Percentiles rank a stretch among this genome's conserved stretches.
Conservation (phyloP, 2,113 vertebrate species). For the Macrotis lagotis region DNA sequence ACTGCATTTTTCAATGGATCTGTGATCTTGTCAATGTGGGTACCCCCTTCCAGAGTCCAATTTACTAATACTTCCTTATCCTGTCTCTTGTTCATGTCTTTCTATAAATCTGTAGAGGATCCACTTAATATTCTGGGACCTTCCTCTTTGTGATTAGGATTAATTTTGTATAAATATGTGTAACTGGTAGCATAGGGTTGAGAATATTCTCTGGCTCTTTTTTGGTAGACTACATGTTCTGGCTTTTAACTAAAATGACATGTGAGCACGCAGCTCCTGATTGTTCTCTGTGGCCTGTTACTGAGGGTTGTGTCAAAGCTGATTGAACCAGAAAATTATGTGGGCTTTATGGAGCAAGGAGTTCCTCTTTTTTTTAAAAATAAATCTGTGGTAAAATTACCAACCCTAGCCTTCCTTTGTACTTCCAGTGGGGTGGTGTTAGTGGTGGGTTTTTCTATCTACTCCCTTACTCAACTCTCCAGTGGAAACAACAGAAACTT, state of each 20-base stretch:
- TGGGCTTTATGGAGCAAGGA: not conserved
- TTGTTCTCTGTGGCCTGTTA: no score
- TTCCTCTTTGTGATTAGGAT: not conserved
- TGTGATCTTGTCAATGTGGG: not conserved
- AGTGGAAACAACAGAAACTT: not conserved
- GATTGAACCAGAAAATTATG: not conserved
- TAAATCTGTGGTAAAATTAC: no score
- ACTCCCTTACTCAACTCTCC: not conserved
- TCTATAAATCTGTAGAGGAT: not conserved
- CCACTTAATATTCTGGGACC: not conserved
- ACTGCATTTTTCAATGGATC: not conserved
- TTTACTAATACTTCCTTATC: not conserved
- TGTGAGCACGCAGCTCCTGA: no score
- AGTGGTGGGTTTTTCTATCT: not conserved
- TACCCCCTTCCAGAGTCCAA: no score
- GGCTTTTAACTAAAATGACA: no score
- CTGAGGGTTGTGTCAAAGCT: no score
- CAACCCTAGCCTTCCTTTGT: not conserved
- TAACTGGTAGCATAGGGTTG: not conserved
- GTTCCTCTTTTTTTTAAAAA: not conserved
- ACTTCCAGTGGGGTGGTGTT: not conserved
- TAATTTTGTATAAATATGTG: not conserved
- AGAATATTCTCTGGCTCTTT: not conserved
- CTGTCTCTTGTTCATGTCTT: not conserved
- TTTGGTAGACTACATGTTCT: not conserved